phyloP scores from a whole-genome alignment of 2,888 invertebrate species.

The Adelognathus sp. region DNA sequence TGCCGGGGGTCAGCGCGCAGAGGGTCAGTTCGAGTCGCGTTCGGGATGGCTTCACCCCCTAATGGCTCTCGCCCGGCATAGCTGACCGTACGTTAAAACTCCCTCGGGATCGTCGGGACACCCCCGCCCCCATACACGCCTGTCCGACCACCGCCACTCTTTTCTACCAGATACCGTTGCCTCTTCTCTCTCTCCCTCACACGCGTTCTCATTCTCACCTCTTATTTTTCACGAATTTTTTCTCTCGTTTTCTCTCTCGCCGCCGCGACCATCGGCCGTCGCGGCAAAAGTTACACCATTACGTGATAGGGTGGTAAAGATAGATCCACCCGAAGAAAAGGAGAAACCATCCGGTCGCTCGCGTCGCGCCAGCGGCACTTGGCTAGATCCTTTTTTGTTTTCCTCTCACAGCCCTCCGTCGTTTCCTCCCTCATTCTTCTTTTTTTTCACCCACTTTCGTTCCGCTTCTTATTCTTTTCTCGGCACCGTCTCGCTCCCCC shows the following conservation, averaged over 20 bases:
- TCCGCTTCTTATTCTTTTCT: constrained; percentile 21
- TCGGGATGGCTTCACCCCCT: constrained; percentile 53
- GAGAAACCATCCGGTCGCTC: constrained; percentile 44
- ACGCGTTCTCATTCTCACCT: neutral
- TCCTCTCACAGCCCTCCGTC: constrained; percentile 50
- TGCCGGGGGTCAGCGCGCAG: constrained; percentile 30
- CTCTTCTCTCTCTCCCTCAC: neutral
- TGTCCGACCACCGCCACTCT: constrained; percentile 15
- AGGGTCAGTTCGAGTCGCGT: constrained; percentile 45
- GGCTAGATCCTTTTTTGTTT: neutral
- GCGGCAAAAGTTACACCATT: constrained; percentile 78
- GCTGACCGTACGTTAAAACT: constrained; percentile 79
- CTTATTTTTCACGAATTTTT: no score
- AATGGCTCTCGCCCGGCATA: constrained; percentile 66
- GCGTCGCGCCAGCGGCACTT: neutral
- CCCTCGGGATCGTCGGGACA: constrained; percentile 68
- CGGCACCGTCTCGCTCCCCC: neutral
- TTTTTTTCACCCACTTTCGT: neutral
- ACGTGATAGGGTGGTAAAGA: constrained; percentile 74
- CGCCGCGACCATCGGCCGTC: constrained; percentile 62
- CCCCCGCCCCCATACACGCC: constrained; percentile 29
- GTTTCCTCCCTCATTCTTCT: constrained; percentile 20
- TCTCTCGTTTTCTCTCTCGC: constrained; percentile 31
- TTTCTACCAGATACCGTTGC: neutral
- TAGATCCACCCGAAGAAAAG: constrained; percentile 56